Evolutionary conservation across 2,797 vertebrate genomes (phyloP).

Genomic region (Poecilia velifera): DNA sequence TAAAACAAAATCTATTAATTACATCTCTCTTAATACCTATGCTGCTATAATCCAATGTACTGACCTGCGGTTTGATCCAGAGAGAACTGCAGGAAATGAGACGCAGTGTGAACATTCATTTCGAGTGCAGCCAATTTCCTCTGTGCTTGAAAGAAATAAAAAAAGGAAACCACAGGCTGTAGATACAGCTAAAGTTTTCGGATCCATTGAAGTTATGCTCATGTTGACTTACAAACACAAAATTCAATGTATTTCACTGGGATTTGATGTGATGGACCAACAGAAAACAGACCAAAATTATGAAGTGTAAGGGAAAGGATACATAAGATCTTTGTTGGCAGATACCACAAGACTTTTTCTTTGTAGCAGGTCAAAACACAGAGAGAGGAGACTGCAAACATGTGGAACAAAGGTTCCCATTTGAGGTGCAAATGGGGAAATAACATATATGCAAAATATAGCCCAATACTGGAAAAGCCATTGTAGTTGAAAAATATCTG

Average conservation of each 20-base stretch:
- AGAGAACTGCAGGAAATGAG: not conserved
- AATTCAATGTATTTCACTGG: not conserved
- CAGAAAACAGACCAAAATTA: not conserved
- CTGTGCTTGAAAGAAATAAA: not conserved
- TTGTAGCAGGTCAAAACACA: not conserved
- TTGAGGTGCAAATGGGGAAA: not conserved
- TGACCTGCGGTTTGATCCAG: not conserved
- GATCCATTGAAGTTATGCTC: not conserved
- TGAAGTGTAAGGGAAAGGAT: not conserved
- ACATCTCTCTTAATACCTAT: not conserved
- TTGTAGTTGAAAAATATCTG: not conserved
- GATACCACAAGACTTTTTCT: not conserved
- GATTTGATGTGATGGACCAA: not conserved
- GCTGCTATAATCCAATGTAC: not conserved
- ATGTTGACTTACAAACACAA: not conserved
- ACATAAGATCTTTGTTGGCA: no score
- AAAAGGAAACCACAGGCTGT: not conserved
- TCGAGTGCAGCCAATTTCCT: not conserved
- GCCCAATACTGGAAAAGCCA: not conserved
- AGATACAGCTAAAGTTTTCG: not conserved
- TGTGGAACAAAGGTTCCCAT: not conserved
- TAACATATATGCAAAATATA: not conserved
- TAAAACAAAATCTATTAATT: not conserved
- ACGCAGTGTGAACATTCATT: not conserved
- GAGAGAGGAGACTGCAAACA: not conserved